These are phyloP conservation scores for Gymnocypris eckloni DNA, from an alignment of 2,797 vertebrate species.

Conservation along the genomic window DNA sequence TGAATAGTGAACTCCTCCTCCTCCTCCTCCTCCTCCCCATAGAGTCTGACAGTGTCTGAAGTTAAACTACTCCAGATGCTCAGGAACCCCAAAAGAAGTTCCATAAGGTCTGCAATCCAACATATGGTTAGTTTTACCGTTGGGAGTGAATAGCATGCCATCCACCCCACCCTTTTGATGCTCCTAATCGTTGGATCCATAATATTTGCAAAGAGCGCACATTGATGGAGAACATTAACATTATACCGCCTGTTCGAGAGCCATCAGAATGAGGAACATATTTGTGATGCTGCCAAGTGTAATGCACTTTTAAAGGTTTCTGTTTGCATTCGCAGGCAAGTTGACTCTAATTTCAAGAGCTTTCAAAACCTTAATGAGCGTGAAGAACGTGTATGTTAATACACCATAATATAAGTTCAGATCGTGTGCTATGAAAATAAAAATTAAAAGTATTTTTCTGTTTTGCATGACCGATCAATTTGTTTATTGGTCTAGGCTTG, in stretches of 20 bases:
- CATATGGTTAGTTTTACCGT: slow-evolving; percentile 49
- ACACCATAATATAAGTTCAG: neutral
- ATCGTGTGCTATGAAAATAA: neutral
- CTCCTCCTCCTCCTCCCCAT: neutral
- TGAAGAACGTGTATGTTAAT: neutral
- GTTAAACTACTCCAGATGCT: slow-evolving; percentile 64
- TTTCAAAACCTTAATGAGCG: neutral
- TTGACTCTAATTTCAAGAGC: slow-evolving; percentile 1
- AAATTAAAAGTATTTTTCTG: neutral
- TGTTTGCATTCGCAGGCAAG: neutral
- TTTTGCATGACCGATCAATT: slow-evolving; percentile 9
- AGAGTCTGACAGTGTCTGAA: slow-evolving; percentile 48
- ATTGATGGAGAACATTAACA: neutral
- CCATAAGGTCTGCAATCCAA: slow-evolving; percentile 34
- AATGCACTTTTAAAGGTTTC: slow-evolving; percentile 29
- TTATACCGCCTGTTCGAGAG: neutral
- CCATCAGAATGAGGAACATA: neutral
- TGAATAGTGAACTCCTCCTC: neutral
- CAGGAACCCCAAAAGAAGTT: slow-evolving; percentile 32
- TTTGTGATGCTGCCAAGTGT: slow-evolving; percentile 25
- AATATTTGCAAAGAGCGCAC: slow-evolving; percentile 22
- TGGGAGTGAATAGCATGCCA: slow-evolving; percentile 25
- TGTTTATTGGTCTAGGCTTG: neutral
- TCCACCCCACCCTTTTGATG: slow-evolving; percentile 26
- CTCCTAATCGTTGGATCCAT: slow-evolving; percentile 22